Percentiles rank a stretch among this genome's conserved stretches.
These are phyloP conservation scores for Paralinhomoeus sp. DNA, from an alignment of 2,888 invertebrate species.

Conservation along the genomic window DNA sequence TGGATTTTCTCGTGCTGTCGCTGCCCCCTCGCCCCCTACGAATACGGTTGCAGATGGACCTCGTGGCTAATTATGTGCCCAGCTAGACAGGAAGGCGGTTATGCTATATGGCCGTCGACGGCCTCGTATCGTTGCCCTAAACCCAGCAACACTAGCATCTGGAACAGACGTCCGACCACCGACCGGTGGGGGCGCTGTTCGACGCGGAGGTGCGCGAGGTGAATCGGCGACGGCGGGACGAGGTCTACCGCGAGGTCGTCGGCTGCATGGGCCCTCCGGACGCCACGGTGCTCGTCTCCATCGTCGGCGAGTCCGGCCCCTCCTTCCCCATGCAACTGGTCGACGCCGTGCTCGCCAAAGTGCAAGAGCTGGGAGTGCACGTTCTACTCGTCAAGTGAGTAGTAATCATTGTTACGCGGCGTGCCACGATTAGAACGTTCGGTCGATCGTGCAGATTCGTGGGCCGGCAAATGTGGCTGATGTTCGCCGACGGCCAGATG, in stretches of 20 bases:
- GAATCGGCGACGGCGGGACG: slow-evolving; percentile 48
- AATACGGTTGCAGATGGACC: no score
- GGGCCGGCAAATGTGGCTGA: slow-evolving; percentile 66
- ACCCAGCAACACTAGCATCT: no score
- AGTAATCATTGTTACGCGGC: no score
- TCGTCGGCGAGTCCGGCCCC: slow-evolving; percentile 4
- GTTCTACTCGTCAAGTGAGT: slow-evolving; percentile 19
- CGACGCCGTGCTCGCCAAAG: slow-evolving; percentile 13
- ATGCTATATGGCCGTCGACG: no score
- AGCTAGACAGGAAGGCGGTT: no score
- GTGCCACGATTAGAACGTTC: no score
- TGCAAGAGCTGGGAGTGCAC: slow-evolving; percentile 14
- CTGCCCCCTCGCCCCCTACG: no score
- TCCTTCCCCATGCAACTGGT: slow-evolving; percentile 14
- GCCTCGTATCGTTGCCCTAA: no score
- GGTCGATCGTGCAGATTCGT: slow-evolving; percentile 40
- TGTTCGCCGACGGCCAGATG: slow-evolving; percentile 66
- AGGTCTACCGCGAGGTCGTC: slow-evolving; percentile 40
- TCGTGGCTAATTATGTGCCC: no score
- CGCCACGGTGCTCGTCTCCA: slow-evolving; percentile 56
- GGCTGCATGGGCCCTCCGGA: slow-evolving; percentile 64
- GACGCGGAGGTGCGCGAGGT: slow-evolving; percentile 64
- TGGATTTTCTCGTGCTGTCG: no score
- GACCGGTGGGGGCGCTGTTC: slow-evolving; percentile 74
- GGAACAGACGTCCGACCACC: slow-evolving; percentile 23